Conservation (phyloP, 2,113 vertebrate genomes). For the Alosa alosa region DNA sequence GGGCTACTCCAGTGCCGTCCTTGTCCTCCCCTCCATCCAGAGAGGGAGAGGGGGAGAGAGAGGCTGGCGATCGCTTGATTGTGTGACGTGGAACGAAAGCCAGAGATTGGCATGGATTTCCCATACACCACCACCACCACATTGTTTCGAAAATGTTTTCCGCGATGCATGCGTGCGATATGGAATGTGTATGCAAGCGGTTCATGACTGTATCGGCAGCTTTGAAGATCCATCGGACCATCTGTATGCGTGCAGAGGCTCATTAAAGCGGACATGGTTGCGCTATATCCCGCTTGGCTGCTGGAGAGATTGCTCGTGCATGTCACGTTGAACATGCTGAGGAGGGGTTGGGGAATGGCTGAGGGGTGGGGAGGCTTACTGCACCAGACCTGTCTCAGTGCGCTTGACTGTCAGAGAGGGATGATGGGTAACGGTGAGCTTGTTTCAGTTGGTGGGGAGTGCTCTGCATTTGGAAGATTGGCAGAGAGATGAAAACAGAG, state of each 20-base stretch:
- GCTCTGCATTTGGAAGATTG: not conserved
- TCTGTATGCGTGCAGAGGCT: not conserved
- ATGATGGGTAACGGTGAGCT: not conserved
- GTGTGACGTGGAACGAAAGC: not conserved
- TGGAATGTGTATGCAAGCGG: not conserved
- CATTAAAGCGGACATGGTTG: not conserved
- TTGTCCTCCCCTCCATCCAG: not conserved
- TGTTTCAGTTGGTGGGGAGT: not conserved
- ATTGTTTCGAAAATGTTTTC: not conserved
- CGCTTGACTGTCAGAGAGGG: not conserved
- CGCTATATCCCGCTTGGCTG: not conserved
- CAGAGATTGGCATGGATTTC: not conserved
- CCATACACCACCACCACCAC: not conserved
- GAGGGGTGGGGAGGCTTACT: not conserved
- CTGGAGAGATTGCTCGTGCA: not conserved
- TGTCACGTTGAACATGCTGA: not conserved
- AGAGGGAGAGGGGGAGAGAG: not conserved
- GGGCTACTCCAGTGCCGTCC: conserved; percentile 3
- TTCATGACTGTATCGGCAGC: not conserved
- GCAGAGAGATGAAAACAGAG: not conserved
- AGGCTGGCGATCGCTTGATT: not conserved
- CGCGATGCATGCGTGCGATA: not conserved
- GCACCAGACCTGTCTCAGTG: not conserved
- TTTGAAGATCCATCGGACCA: not conserved
- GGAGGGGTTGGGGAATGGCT: not conserved